These are phyloP conservation scores for Loriculus beryllinus DNA, from an alignment of 2,797 vertebrate species.

Conservation along the genomic window DNA sequence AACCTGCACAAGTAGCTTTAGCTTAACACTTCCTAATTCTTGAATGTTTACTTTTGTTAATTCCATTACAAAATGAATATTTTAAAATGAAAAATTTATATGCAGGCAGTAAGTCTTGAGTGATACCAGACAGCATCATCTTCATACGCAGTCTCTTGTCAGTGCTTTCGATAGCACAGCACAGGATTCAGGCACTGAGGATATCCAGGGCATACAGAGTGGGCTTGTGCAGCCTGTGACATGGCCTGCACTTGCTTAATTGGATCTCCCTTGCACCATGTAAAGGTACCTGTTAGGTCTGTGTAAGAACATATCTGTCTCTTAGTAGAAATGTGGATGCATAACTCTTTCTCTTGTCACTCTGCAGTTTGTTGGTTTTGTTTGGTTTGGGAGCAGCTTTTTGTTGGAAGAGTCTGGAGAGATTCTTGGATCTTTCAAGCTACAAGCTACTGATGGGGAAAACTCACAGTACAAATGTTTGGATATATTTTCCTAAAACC, in stretches of 20 bases:
- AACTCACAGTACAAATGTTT: neutral
- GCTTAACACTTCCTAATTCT: neutral
- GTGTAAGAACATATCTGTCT: fast-evolving
- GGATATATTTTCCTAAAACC: neutral
- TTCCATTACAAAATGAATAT: neutral
- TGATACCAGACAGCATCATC: neutral
- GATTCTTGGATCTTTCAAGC: neutral
- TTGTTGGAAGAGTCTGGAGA: neutral
- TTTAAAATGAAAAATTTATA: neutral
- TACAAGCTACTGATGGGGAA: neutral
- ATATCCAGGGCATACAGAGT: neutral
- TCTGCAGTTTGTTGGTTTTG: neutral
- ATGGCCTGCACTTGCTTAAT: fast-evolving
- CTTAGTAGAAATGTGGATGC: neutral
- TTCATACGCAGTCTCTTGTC: neutral
- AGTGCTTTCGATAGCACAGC: neutral
- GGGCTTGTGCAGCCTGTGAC: neutral
- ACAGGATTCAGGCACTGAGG: neutral
- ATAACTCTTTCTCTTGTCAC: neutral
- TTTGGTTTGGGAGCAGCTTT: neutral
- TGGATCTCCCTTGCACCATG: neutral
- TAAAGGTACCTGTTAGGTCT: neutral
- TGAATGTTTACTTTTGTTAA: neutral
- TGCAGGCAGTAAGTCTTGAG: neutral
- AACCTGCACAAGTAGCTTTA: neutral